A percentile compares a stretch with the other conserved stretches of the same genome.
Conservation (phyloP, 2,797 vertebrate genomes). For the Borostomias antarcticus region DNA sequence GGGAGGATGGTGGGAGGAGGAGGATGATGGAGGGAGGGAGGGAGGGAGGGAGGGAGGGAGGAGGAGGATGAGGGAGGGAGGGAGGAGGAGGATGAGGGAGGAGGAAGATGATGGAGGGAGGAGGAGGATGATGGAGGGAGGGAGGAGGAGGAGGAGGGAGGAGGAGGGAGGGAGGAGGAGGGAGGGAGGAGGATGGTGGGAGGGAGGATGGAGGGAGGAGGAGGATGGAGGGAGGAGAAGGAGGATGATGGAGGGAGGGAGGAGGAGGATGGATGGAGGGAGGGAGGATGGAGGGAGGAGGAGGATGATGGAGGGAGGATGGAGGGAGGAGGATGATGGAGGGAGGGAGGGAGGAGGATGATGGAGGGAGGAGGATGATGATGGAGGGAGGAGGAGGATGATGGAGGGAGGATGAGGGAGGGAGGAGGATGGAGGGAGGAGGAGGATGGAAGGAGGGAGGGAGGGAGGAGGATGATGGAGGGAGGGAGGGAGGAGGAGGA, state of each 20-base stretch:
- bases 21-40: neutral
- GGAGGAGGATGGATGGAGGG: neutral
- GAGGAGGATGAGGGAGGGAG: neutral
- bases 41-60: too few relatives aligned
- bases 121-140: neutral
- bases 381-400: constrained; percentile 31
- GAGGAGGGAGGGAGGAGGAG: constrained; percentile 58
- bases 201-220: constrained; percentile 10
- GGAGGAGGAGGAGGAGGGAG: constrained; percentile 39
- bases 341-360: neutral
- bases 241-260: neutral
- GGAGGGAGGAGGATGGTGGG: constrained; percentile 5
- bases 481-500: neutral
- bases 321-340: constrained; percentile 13
- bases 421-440: constrained; percentile 30
- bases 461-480: neutral
- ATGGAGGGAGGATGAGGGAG: constrained; percentile 6
- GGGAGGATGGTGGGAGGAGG: neutral
- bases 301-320: too few relatives aligned
- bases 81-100: constrained; percentile 31
- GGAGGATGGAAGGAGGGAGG: neutral
- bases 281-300: too few relatives aligned
- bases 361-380: neutral
- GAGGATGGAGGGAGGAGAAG: constrained; percentile 27
- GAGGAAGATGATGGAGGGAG: constrained; percentile 2